Percentiles rank a stretch among this genome's conserved stretches.
Conservation (phyloP, 2,888 invertebrate species). For the Callyntrura sp. region DNA sequence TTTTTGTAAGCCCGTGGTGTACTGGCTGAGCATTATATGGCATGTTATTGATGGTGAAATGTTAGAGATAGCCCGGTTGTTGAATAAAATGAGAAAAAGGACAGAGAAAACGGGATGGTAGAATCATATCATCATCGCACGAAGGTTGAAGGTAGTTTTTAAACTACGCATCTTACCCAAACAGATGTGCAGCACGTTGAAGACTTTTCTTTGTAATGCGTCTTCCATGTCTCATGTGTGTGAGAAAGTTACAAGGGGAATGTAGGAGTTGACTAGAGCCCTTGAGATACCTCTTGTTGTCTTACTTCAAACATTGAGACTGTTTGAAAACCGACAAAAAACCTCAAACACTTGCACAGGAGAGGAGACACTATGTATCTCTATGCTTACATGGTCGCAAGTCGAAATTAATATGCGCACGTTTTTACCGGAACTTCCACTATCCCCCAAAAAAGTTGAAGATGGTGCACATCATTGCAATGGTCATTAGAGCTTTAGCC, state of each 20-base stretch:
- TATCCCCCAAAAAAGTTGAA: too few relatives aligned
- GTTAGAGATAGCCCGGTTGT: neutral
- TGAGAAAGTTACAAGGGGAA: neutral
- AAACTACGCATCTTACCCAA: neutral
- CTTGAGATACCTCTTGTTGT: conserved; percentile 17
- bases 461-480: too few relatives aligned
- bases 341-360: too few relatives aligned
- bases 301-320: conserved; percentile 39
- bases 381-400: too few relatives aligned
- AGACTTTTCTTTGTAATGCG: neutral
- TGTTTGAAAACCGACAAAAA: conserved; percentile 29
- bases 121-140: neutral
- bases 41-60: conserved; percentile 41
- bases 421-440: too few relatives aligned
- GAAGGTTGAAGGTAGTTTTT: neutral
- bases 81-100: neutral
- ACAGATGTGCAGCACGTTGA: neutral
- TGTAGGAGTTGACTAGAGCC: neutral
- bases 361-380: too few relatives aligned
- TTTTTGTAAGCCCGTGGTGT: neutral
- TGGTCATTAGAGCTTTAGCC: too few relatives aligned
- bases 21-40: neutral
- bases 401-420: too few relatives aligned
- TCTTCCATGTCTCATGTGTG: neutral
- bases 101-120: neutral